Evolutionary conservation across 1,140 invertebrate species (phyloP).

Genomic region (Bathynomus jamesi): DNA sequence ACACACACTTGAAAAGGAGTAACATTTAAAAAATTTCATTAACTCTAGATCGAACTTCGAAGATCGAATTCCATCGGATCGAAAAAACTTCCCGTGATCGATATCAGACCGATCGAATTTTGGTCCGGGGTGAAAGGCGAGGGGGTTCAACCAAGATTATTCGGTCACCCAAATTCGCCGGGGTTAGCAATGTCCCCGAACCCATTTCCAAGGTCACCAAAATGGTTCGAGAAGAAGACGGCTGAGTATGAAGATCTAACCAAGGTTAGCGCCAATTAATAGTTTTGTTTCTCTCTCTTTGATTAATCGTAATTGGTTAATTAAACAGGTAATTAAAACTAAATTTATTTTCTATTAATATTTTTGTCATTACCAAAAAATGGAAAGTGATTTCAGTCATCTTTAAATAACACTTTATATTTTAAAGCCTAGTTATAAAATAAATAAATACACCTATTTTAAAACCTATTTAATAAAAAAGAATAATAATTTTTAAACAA

Average conservation of each 20-base stretch:
- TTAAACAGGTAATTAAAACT: too few relatives aligned
- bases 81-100: conserved; percentile 43
- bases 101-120: conserved; percentile 47
- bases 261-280: neutral
- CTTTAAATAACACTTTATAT: too few relatives aligned
- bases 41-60: conserved; percentile 21
- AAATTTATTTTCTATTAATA: neutral
- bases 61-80: conserved; percentile 29
- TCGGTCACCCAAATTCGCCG: conserved; percentile 18
- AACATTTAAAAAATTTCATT: neutral
- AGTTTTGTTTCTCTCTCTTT: too few relatives aligned
- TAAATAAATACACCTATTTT: too few relatives aligned
- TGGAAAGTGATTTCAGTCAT: neutral
- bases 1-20: neutral
- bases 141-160: conserved; percentile 42
- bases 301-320: too few relatives aligned
- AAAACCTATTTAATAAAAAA: too few relatives aligned
- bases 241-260: neutral
- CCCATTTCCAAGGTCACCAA: neutral
- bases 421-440: too few relatives aligned
- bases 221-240: neutral
- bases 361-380: neutral
- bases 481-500: too few relatives aligned
- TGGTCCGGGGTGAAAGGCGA: conserved; percentile 43
- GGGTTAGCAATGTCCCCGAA: conserved; percentile 1